Base-by-base conservation (phyloP, 92 coral and sea anemone genomes). In the Porites evermanni region DNA sequence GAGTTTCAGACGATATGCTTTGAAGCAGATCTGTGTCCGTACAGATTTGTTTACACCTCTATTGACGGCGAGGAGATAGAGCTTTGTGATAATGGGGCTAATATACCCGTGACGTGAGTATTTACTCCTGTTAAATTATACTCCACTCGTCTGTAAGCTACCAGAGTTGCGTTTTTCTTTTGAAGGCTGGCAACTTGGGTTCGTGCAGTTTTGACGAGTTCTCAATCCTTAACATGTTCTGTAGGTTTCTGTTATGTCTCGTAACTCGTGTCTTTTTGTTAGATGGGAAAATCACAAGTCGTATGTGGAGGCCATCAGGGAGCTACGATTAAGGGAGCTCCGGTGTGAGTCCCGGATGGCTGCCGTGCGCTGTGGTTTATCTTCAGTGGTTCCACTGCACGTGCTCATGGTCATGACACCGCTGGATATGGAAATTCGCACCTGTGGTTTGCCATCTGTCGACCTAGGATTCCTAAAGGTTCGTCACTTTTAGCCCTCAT, bases 391-490 rank as follows among this genome's bases (percentile, higher is more conserved):
- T 56, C 99, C 99, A 23, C 71, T 95, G 84, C 97, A 95, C 47
- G 97, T 92, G 14, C 89, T 97, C 24, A 89, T 93, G 23, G 89
- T 97, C 72, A 81, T 97, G 91, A 91, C 85, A 32, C 99, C 99
- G 19, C 81, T 93, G 19, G 99, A 97, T 85, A 81, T 97, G 84
- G 98, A 97, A 86, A 95, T 93, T 72, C 91, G 98, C 18, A 95
- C 97, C 23, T 97, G 99, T 86, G 99, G 98, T 47, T 81, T 91
- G 10, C 99, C 99, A 18, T 89, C 93, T 71, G 90, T 97, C 66
- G 99, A 97, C 74, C 88, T 97, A 64, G 99, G 95, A 89, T 97
- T 97, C 84, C 94, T 96, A 29, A 96, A 95, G 99, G 99, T 96
- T 66, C 60, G 63, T 64, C n/a, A 24, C 70, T 11, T 74, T 7